Evolutionary conservation across 2,888 invertebrate genomes (phyloP).

Genomic region (Slavum lentiscoides): DNA sequence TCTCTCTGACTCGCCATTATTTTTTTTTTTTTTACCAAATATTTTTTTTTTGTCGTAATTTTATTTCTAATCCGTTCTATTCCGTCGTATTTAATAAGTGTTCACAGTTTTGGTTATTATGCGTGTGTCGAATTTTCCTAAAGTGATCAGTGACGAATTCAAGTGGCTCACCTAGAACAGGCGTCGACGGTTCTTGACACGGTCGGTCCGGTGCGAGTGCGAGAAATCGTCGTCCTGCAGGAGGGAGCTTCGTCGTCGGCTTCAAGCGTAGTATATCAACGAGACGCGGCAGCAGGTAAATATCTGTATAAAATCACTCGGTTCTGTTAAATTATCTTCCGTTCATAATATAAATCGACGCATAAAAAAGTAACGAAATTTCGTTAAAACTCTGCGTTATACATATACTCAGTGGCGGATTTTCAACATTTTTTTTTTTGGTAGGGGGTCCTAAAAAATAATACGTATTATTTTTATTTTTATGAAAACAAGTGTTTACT

Average conservation of each 20-base stretch:
- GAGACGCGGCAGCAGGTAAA: slow-evolving; percentile 20
- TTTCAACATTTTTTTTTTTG: too few species aligned
- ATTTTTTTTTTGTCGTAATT: too few species aligned
- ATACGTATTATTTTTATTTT: too few species aligned
- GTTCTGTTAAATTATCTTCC: not conserved
- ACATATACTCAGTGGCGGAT: too few species aligned
- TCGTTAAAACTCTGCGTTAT: too few species aligned
- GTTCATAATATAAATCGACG: too few species aligned
- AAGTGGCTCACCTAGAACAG: not conserved
- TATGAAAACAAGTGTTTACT: too few species aligned
- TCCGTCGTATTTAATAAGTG: not conserved
- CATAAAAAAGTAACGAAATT: too few species aligned
- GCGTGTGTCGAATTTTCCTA: slow-evolving; percentile 17
- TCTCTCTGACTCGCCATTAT: not conserved
- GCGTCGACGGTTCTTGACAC: not conserved
- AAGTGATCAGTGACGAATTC: slow-evolving; percentile 24
- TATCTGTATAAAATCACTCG: not conserved
- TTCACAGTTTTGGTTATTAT: slow-evolving; percentile 18
- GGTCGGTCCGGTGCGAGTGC: not conserved
- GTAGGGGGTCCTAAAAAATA: too few species aligned
- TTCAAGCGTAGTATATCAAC: not conserved
- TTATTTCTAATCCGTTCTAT: too few species aligned
- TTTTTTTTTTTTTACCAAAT: too few species aligned
- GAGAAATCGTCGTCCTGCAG: not conserved
- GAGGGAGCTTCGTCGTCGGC: not conserved